Conservation (phyloP, 2,888 invertebrate species). For the Ptychoptera albimana region DNA sequence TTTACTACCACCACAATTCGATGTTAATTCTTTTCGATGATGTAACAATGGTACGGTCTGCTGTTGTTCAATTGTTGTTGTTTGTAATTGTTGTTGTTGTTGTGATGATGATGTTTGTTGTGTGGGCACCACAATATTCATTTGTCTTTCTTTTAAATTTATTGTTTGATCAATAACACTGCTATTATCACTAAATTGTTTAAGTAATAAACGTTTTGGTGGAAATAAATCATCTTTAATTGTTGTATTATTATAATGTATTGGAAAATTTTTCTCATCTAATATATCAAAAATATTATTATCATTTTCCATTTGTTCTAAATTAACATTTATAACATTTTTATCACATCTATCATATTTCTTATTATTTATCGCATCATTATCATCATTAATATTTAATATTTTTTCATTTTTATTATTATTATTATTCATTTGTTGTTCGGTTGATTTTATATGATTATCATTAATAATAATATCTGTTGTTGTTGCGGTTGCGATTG, state of each 20-base stretch:
- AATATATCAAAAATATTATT: no score
- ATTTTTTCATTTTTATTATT: conserved; percentile 4
- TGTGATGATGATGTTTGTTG: conserved; percentile 6
- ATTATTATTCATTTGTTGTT: conserved; percentile 8
- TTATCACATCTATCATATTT: neutral
- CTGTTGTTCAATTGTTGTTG: neutral
- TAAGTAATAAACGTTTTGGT: conserved; percentile 1
- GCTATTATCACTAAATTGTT: neutral
- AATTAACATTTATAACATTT: neutral
- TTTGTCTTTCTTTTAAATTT: neutral
- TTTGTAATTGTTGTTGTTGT: conserved; percentile 9
- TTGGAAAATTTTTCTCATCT: neutral
- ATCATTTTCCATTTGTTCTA: conserved; percentile 1
- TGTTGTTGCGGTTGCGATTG: conserved; percentile 6
- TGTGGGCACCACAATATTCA: conserved; percentile 1
- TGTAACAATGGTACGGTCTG: neutral
- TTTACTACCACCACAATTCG: conserved; percentile 36
- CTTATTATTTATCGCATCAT: no score
- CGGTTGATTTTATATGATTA: conserved; percentile 1
- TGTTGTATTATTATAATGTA: neutral
- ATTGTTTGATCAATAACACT: conserved; percentile 15
- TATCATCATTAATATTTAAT: neutral
- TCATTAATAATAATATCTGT: conserved; percentile 5
- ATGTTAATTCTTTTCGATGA: no score
- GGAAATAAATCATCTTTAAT: neutral